phyloP scores from a whole-genome alignment of 1,140 invertebrate genomes.

The Panulirus ornatus region DNA sequence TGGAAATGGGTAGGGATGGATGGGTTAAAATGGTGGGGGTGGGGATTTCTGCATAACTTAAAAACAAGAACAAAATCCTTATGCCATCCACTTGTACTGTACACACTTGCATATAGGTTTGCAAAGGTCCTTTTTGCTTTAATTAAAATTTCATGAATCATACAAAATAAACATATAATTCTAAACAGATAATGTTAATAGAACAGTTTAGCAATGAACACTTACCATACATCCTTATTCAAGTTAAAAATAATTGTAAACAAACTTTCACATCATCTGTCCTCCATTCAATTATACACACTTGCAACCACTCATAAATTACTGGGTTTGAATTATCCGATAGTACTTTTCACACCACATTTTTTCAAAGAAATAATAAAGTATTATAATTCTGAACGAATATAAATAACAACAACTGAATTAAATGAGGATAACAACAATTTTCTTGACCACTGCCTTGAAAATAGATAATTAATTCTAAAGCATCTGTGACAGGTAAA shows the following conservation, averaged over 20 bases:
- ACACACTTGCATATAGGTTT: conserved; percentile 70
- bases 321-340: conserved; percentile 42
- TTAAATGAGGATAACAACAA: conserved; percentile 66
- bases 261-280: conserved; percentile 43
- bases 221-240: conserved; percentile 47
- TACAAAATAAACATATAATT: conserved; percentile 48
- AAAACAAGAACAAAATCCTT: conserved; percentile 67
- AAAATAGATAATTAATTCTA: conserved; percentile 38
- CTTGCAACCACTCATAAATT: conserved; percentile 58
- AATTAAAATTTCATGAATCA: conserved; percentile 36
- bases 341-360: conserved; percentile 52
- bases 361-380: conserved; percentile 46
- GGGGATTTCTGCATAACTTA: conserved; percentile 62
- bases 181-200: conserved; percentile 40
- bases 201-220: conserved; percentile 62
- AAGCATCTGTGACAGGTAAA: conserved; percentile 55
- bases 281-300: conserved; percentile 49
- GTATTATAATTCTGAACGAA: conserved; percentile 66
- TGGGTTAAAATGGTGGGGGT: conserved; percentile 30
- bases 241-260: conserved; percentile 45
- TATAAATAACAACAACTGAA: conserved; percentile 67
- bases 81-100: conserved; percentile 66
- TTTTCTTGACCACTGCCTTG: conserved; percentile 57
- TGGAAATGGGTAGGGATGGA: conserved; percentile 40
- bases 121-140: conserved; percentile 50